Conservation (phyloP, 2,888 invertebrate genomes). For the Elmis aenea region DNA sequence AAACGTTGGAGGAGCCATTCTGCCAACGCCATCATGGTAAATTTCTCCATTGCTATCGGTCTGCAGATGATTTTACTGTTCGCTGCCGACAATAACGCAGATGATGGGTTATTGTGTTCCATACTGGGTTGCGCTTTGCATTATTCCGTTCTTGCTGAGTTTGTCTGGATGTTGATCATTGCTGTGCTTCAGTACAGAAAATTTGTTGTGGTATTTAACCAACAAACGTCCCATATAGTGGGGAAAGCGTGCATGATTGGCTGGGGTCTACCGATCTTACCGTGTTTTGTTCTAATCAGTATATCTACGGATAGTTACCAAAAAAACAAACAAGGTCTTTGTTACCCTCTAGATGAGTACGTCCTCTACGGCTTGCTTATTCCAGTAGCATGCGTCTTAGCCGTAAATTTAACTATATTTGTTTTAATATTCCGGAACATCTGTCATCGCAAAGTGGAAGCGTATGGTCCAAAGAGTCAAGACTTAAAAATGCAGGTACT, state of each 20-base stretch:
- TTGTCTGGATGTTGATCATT: conserved; percentile 65
- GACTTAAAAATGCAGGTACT: conserved; percentile 52
- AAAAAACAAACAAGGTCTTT: conserved; percentile 44
- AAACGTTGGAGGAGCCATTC: conserved; percentile 56
- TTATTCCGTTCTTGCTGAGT: conserved; percentile 59
- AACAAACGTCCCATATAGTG: conserved; percentile 53
- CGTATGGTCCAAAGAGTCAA: conserved; percentile 46
- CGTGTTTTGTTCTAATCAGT: no score
- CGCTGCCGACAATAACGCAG: conserved; percentile 40
- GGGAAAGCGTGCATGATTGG: conserved; percentile 55
- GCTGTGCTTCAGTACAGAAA: conserved; percentile 59
- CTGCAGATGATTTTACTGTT: conserved; percentile 45
- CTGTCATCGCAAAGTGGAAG: conserved; percentile 49
- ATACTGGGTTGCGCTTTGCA: conserved; percentile 54
- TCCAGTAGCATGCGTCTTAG: conserved; percentile 49
- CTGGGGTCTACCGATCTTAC: no score
- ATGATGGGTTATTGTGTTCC: conserved; percentile 51
- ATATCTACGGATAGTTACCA: no score
- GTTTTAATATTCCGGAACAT: conserved; percentile 48
- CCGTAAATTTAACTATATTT: conserved; percentile 53
- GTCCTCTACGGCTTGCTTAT: conserved; percentile 51
- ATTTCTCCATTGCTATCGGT: conserved; percentile 48
- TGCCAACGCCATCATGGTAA: conserved; percentile 54
- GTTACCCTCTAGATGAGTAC: conserved; percentile 50
- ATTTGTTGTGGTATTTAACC: conserved; percentile 56